Base-by-base conservation (phyloP, 2,888 invertebrate genomes). In the Flexamia atlantica region DNA sequence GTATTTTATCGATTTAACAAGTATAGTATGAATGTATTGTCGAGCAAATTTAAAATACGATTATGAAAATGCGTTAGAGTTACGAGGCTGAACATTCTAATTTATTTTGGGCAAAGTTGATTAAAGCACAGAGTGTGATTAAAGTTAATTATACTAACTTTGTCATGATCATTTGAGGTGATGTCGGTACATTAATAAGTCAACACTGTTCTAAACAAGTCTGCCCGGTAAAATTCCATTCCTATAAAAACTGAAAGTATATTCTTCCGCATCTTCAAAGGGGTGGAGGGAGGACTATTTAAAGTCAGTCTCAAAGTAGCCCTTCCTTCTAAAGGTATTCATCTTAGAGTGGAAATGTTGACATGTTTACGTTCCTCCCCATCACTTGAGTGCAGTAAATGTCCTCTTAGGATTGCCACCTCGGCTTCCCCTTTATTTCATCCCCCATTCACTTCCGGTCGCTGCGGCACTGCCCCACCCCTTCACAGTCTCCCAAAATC, bases 381-480 rank as follows among this genome's bases (percentile, higher is more conserved):
- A 20, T 3, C 64, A 28, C 64, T 57, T 57, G 57, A 30, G 28
- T 28, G 64, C 28, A 64, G 64, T 28, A 64, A 64, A 64, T 64
- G 64, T 64, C 64, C 64, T 30, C 28, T 64, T 64, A 30, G 64
- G 14, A 64, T 64, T 64, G 30, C 23, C 53, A 20, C 53, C 53
- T 5, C 53, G 53, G 53, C 64, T 30, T 14, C 64, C 64, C 64
- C 64, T 57, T 14, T 7, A 4, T 17, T 57, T 23, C 57, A 30
- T 64, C 64, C 64, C 64, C 12, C 9, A 64, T 30, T 64, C 64
- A 64, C 28, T 64, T 64, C 64, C 64, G 28, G 64, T 30, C 64
- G 64, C 64, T 9, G 64, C 64, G 30, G 64, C 64, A 46, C 36
- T 17, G 12, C 46, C 25, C 57, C 57, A 23, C 23, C 20, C 1